A percentile compares a stretch with the other conserved stretches of the same genome.
Evolutionary conservation across 2,888 invertebrate species (phyloP).

Genomic region (Noctua janthe): DNA sequence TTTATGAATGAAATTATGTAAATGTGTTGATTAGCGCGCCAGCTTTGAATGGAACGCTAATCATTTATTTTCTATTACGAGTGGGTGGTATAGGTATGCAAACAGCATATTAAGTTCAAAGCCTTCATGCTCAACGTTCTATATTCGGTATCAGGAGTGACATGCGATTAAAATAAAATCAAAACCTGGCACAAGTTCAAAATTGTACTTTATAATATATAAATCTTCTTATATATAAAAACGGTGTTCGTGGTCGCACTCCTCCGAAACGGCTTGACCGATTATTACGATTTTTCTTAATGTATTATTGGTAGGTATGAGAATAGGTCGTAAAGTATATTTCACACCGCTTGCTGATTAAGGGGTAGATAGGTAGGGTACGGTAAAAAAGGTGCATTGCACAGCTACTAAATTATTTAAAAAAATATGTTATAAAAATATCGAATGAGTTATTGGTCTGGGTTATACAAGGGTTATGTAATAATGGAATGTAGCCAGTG

Average conservation of each 20-base stretch:
- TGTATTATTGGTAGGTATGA: no score
- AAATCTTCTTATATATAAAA: background rate
- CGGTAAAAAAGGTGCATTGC: no score
- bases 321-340: no score
- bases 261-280: no score
- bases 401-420: background rate
- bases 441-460: constrained; percentile 20
- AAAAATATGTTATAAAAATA: background rate
- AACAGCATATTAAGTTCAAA: constrained; percentile 17
- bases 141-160: background rate
- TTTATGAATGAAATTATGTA: constrained; percentile 3
- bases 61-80: background rate
- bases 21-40: no score
- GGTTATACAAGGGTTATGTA: constrained; percentile 33
- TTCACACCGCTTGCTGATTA: no score
- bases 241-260: no score
- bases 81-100: background rate
- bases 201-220: background rate
- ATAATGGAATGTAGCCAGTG: constrained; percentile 28
- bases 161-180: background rate
- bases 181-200: background rate
- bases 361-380: no score
- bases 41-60: background rate
- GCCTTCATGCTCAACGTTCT: background rate
- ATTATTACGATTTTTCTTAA: no score